A percentile compares a stretch with the other conserved stretches of the same genome.
Evolutionary conservation across 2,888 invertebrate genomes (phyloP).

Genomic region (Strigamia crassipes): DNA sequence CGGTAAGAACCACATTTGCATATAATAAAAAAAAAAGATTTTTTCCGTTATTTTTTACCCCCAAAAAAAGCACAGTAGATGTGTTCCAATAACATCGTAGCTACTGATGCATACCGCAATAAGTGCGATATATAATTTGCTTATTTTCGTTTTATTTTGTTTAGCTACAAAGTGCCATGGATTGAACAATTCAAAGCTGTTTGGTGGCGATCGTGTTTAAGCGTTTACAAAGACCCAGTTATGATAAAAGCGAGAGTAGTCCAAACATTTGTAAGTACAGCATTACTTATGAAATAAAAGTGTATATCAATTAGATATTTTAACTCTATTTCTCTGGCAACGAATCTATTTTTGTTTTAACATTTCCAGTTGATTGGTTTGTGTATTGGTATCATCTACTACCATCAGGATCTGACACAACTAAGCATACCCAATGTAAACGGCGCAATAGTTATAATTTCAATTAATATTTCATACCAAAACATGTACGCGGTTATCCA

Average conservation of each 20-base stretch:
- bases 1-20: background rate
- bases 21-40: too few relatives aligned
- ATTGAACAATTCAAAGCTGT: conserved; percentile 85
- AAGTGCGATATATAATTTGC: background rate
- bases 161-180: conserved; percentile 71
- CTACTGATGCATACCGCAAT: too few relatives aligned
- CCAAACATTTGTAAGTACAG: background rate
- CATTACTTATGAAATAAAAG: too few relatives aligned
- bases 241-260: conserved; percentile 86
- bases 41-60: too few relatives aligned
- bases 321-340: too few relatives aligned
- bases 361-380: background rate
- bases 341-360: background rate
- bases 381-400: conserved; percentile 55
- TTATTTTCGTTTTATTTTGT: background rate
- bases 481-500: conserved; percentile 91
- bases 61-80: too few relatives aligned
- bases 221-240: conserved; percentile 85
- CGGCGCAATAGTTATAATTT: conserved; percentile 85
- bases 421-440: conserved; percentile 94
- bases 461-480: conserved; percentile 91
- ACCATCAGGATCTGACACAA: conserved; percentile 77
- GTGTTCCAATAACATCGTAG: too few relatives aligned
- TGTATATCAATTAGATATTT: too few relatives aligned
- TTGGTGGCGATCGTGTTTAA: conserved; percentile 87